Evolutionary conservation across 2,797 vertebrate species (phyloP), one percentile per base, ranked within the genome.

Genomic region (Neosilurus hyrtlii): DNA sequence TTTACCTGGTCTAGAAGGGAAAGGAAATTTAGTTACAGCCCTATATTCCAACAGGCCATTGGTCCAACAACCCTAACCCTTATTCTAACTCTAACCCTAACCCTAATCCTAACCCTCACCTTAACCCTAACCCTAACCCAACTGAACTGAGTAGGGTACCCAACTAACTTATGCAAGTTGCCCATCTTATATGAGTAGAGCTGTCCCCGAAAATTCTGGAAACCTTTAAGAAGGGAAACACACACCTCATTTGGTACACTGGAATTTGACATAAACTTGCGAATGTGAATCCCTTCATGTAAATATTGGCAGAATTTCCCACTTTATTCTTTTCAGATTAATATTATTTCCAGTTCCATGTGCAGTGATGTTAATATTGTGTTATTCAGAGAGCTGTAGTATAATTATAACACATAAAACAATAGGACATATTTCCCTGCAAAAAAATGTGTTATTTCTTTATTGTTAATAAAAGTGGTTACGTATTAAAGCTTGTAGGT

Each of bases 401-500:
- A 75, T 35, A 35, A 22, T 35, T 15, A 20, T 56, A 9, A 18
- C 16, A 57, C 9, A 22, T 56, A 2, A 22, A 54, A 75, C 6
- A 74, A 30, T 5, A 73, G 49, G 51, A 20, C 9, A 20, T 3
- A 30, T 56, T 59, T 37, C 5, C 30, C 18, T 61, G 6, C 18
- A 37, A 59, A 35, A 37, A 12, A 54, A 26, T 71, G 43, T 43
- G 43, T 6, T 51, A n/a, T 51, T 16, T 89, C 62, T 86, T 76
- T 87, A 43, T 87, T 80, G 79, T 86, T 86, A 85, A 86, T 90
- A 43, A 82, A 63, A 4, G 14, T 66, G 61, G 52, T 43, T 75
- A 82, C 37, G 30, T 37, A 82, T 89, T 75, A 76, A 76, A 89
- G 90, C 87, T 89, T 84, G 84, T 88, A 89, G 89, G 89, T 37